phyloP scores from a whole-genome alignment of 2,888 invertebrate species.

The Drosophila sordidapex region DNA sequence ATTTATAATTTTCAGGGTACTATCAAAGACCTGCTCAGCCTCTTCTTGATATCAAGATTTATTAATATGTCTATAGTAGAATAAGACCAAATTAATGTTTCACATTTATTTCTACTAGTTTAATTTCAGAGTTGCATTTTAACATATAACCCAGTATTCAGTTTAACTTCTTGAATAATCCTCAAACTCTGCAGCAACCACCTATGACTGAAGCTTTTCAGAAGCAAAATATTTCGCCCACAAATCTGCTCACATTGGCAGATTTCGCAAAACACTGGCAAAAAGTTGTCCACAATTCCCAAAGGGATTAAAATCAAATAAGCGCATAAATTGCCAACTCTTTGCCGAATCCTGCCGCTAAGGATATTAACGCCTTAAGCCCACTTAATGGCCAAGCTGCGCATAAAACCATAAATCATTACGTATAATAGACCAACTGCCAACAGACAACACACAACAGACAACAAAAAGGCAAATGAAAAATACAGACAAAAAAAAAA shows the following conservation, averaged over 20 bases:
- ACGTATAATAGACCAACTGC: conserved; percentile 43
- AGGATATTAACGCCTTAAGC: conserved; percentile 75
- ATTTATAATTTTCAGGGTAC: not conserved
- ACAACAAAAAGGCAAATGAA: conserved; percentile 5
- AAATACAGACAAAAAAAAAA: not conserved
- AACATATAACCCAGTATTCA: not conserved
- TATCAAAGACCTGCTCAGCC: no score
- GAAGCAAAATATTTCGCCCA: conserved; percentile 28
- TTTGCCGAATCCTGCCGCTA: conserved; percentile 37
- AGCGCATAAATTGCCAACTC: conserved; percentile 63
- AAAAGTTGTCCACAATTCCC: conserved; percentile 25
- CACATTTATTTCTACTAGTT: not conserved
- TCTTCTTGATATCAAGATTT: no score
- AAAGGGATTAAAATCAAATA: conserved; percentile 72
- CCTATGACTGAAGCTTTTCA: not conserved
- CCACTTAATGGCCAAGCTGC: conserved; percentile 48
- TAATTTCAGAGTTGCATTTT: not conserved
- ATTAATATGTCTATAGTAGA: no score
- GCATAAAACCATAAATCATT: conserved; percentile 64
- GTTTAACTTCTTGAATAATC: not conserved
- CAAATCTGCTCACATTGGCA: conserved; percentile 56
- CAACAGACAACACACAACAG: conserved; percentile 7
- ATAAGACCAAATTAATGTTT: no score
- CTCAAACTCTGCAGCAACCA: not conserved
- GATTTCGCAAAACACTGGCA: conserved; percentile 39